Percentiles rank a stretch among this genome's conserved stretches.
These are phyloP conservation scores for Agonopterix alstromeriana DNA, from an alignment of 2,888 invertebrate species.

Conservation along the genomic window DNA sequence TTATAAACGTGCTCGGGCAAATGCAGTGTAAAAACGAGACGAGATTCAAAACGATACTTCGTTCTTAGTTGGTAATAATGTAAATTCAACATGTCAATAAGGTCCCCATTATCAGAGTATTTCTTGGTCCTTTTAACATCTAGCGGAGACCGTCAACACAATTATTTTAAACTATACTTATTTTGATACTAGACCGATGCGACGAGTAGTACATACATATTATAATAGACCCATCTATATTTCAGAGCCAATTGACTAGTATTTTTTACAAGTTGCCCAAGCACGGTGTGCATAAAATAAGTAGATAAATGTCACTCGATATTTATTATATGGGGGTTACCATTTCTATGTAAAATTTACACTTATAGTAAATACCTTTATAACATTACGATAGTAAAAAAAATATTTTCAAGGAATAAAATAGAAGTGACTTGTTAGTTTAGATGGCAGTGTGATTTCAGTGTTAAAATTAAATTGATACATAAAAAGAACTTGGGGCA, in stretches of 20 bases:
- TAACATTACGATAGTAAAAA: slow-evolving; percentile 22
- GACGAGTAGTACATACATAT: no score
- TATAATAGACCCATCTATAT: no score
- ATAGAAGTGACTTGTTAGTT: slow-evolving; percentile 20
- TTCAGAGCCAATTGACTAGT: slow-evolving; percentile 1
- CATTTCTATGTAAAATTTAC: slow-evolving; percentile 44
- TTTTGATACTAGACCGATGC: no score
- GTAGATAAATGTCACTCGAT: slow-evolving; percentile 29
- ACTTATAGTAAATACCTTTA: slow-evolving; percentile 44
- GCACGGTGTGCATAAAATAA: slow-evolving; percentile 38
- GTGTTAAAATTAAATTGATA: slow-evolving; percentile 6
- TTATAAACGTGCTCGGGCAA: slow-evolving; percentile 15
- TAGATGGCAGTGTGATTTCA: slow-evolving; percentile 30
- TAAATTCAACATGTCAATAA: no score
- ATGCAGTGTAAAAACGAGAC: neutral
- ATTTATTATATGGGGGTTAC: slow-evolving; percentile 27
- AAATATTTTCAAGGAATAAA: slow-evolving; percentile 24
- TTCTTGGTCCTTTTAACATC: no score
- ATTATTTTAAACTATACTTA: no score
- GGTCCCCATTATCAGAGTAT: no score
- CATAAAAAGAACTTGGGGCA: neutral
- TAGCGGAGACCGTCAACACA: no score
- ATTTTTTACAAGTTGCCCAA: slow-evolving; percentile 23
- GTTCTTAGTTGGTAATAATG: neutral
- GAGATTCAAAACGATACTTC: neutral